Evolutionary conservation across 2,797 vertebrate species (phyloP).

Genomic region (Melanotaenia parkinsoni): DNA sequence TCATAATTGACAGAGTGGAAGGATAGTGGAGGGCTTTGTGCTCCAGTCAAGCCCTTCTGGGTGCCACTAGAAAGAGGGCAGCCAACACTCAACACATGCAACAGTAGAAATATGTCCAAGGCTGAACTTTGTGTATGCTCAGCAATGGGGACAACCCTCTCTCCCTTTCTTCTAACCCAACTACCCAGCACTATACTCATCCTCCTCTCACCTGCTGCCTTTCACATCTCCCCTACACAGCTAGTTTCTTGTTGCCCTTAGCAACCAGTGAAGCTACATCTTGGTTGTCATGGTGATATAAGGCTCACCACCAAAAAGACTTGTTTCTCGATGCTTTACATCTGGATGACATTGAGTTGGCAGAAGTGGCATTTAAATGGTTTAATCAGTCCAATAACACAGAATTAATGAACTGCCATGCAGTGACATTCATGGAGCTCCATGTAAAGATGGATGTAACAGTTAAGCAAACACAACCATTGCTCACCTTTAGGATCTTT

Average conservation of each 20-base stretch:
- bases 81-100: constrained; percentile 18
- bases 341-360: constrained; percentile 45
- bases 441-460: neutral
- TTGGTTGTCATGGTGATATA: constrained; percentile 71
- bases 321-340: constrained; percentile 45
- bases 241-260: constrained; percentile 59
- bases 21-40: neutral
- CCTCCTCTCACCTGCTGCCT: constrained; percentile 61
- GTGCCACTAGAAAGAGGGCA: constrained; percentile 3
- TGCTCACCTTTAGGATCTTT: neutral
- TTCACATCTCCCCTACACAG: constrained; percentile 34
- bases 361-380: constrained; percentile 11
- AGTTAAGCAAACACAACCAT: neutral
- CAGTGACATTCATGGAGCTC: neutral
- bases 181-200: constrained; percentile 1
- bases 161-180: constrained; percentile 19
- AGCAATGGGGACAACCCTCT: constrained; percentile 30
- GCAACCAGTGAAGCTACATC: constrained; percentile 77
- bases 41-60: constrained; percentile 3
- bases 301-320: constrained; percentile 56
- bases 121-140: constrained; percentile 29
- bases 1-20: neutral
- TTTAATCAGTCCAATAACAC: neutral
- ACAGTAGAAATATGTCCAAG: constrained; percentile 16
- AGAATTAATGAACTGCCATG: neutral